Conservation (phyloP, 1,140 invertebrate species). For the Hycleus phaleratus region DNA sequence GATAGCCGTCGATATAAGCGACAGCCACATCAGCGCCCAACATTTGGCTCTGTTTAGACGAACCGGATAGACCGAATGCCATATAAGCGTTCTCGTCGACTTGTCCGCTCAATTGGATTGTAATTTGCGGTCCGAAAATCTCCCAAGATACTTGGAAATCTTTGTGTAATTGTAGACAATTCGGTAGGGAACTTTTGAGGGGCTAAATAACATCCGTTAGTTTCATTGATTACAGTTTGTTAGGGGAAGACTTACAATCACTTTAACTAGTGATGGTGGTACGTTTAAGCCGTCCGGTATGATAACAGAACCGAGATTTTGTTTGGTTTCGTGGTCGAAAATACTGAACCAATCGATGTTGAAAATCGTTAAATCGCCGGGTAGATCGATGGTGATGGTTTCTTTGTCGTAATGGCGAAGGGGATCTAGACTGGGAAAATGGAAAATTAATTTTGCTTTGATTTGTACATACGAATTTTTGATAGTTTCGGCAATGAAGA, state of each 20-base stretch:
- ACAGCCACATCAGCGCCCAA: constrained; percentile 77
- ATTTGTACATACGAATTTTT: too few species aligned
- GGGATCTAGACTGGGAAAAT: constrained; percentile 54
- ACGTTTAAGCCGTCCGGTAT: constrained; percentile 78
- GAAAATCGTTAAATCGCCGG: constrained; percentile 76
- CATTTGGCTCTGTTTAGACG: constrained; percentile 64
- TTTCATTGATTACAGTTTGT: too few species aligned
- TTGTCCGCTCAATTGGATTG: constrained; percentile 77
- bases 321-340: constrained; percentile 63
- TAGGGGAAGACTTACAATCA: constrained; percentile 37
- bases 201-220: constrained; percentile 27
- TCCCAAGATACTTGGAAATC: constrained; percentile 82
- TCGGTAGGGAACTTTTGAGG: constrained; percentile 58
- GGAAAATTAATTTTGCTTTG: too few species aligned
- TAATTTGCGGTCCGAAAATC: constrained; percentile 81
- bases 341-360: constrained; percentile 80
- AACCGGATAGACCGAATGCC: constrained; percentile 80
- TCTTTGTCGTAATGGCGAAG: constrained; percentile 63
- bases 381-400: constrained; percentile 68
- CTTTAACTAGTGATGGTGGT: constrained; percentile 68
- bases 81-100: constrained; percentile 71
- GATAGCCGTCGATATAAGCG: constrained; percentile 62
- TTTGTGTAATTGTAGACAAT: constrained; percentile 79
- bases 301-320: constrained; percentile 69
- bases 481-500: too few species aligned